Evolutionary conservation across 1,140 invertebrate genomes (phyloP), one percentile per base, ranked within the genome.

Genomic region (Mercenaria mercenaria): DNA sequence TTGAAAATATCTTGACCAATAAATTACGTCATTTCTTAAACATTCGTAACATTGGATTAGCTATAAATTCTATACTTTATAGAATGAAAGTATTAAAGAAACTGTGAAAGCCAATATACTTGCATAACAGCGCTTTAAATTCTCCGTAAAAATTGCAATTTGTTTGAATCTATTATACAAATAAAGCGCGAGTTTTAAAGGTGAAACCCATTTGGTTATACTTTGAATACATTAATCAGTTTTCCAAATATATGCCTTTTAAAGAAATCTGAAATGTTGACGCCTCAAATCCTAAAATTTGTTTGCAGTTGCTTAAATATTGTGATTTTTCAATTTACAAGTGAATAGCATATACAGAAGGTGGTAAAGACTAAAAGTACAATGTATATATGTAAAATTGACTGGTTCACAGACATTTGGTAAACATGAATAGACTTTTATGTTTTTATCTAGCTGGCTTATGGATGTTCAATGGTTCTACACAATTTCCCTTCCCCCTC

Each of bases 31-130:
- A 67, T 67, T 67, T 37, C 32, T 23, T 67, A 67, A 67, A 67
- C 29, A 72, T 37, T 37, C 15, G 0, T 8, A 29, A 72, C 8
- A 72, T 39, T 72, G 34, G 67, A 72, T 72, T 39, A 72, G 34
- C 10, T 72, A 39, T 72, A 72, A 72, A 39, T 39, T 72, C 67
- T 72, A 39, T 72, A 72, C 34, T 72, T 72, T n/a, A 72, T 23
- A 23, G 3, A 72, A 20, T 18, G 67, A 72, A 20, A 39, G 34
- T 39, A 37, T 72, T 67, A 72, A 72, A 18, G 29, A 72, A 20
- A 39, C 32, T 72, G 18, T 37, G 15, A 39, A 29, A 26, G 59
- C 23, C n/a, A 29, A 64, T 59, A 64, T 29, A 29, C n/a, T 26
- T 26, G 59, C 20, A 56, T 56, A 56, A 56, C n/a, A 23, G 20